phyloP scores from a whole-genome alignment of 2,113 vertebrate genomes.

The Ochotona princeps region DNA sequence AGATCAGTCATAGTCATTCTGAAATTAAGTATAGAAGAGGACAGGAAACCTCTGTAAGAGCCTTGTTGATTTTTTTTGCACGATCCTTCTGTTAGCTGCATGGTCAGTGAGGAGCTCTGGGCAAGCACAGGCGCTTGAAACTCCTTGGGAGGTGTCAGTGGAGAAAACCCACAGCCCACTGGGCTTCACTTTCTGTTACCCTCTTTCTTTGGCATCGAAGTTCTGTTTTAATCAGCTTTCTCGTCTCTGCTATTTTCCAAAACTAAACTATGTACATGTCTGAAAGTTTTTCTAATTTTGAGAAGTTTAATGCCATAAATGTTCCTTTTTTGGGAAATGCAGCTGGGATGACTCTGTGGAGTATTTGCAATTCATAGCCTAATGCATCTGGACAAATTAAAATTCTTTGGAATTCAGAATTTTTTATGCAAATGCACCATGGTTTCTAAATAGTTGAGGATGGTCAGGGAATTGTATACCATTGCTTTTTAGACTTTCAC shows the following conservation, averaged over 20 bases:
- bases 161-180: neutral
- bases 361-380: slow-evolving; percentile 16
- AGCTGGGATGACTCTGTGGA: neutral
- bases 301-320: slow-evolving; percentile 55
- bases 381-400: slow-evolving; percentile 51
- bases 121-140: neutral
- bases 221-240: slow-evolving; percentile 41
- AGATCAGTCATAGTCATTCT: neutral
- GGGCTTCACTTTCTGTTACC: neutral
- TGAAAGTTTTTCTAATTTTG: slow-evolving; percentile 35
- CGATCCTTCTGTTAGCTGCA: neutral
- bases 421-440: slow-evolving; percentile 59
- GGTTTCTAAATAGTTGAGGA: slow-evolving; percentile 54
- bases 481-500: slow-evolving; percentile 49
- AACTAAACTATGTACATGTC: neutral
- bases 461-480: slow-evolving; percentile 51
- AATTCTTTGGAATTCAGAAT: slow-evolving; percentile 64
- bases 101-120: neutral
- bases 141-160: neutral
- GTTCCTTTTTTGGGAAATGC: neutral
- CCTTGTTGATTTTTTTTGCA: too few species aligned
- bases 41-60: too few species aligned
- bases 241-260: slow-evolving; percentile 23
- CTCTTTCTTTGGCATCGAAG: neutral
- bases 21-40: neutral